These are phyloP conservation scores for Exaiptasia diaphana DNA, from an alignment of 64 coral and sea anemone species.

Conservation along the genomic window DNA sequence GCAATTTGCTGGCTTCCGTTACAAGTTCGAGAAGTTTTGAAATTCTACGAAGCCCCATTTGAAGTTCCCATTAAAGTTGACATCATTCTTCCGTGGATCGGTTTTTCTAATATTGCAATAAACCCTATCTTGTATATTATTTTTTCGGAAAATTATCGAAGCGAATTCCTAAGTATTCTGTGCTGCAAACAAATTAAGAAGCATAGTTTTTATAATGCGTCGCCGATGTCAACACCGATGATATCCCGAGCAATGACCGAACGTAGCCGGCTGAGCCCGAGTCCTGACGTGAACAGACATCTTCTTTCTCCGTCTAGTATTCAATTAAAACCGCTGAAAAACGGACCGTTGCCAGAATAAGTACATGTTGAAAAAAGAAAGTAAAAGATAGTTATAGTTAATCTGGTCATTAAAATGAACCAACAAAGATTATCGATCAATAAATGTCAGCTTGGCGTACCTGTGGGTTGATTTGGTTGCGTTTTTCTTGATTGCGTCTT, in stretches of 20 bases:
- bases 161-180: slow-evolving; percentile 59
- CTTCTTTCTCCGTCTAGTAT: neutral
- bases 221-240: slow-evolving; percentile 40
- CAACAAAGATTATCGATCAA: too few species aligned
- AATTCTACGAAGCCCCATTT: neutral
- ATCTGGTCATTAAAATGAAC: too few species aligned
- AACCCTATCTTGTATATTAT: slow-evolving; percentile 80
- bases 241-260: neutral
- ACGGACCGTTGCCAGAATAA: too few species aligned
- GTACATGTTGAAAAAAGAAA: too few species aligned
- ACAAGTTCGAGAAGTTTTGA: slow-evolving; percentile 63
- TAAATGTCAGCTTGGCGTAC: too few species aligned
- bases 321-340: neutral
- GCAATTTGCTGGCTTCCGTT: slow-evolving; percentile 76
- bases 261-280: neutral
- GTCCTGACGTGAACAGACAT: neutral
- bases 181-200: slow-evolving; percentile 27
- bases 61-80: slow-evolving; percentile 2
- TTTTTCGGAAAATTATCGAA: slow-evolving; percentile 82
- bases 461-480: too few species aligned
- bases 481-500: too few species aligned
- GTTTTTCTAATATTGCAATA: slow-evolving; percentile 67
- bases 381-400: too few species aligned
- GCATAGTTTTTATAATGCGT: slow-evolving; percentile 17
- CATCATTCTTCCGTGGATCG: slow-evolving; percentile 58